A percentile compares a stretch with the other conserved stretches of the same genome.
phyloP scores from a whole-genome alignment of 1,140 invertebrate genomes.

The Zaprionus kolodkinae region DNA sequence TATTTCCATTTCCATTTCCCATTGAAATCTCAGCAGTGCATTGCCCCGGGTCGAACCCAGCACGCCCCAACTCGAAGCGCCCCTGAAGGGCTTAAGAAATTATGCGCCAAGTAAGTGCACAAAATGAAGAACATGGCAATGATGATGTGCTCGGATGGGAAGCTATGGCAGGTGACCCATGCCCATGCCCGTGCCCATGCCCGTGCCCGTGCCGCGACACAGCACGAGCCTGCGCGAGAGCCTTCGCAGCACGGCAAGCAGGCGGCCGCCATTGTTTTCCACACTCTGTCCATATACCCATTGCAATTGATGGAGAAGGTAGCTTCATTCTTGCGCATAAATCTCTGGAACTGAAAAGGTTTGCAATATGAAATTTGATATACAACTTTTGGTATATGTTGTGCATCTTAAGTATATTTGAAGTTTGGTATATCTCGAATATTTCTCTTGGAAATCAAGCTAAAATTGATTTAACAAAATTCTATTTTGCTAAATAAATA shows the following conservation, averaged over 20 bases:
- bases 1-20: neutral
- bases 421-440: no score
- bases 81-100: conserved; percentile 61
- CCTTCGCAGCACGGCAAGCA: neutral
- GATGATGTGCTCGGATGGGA: conserved; percentile 22
- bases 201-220: neutral
- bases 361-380: no score
- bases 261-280: neutral
- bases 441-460: no score
- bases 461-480: no score
- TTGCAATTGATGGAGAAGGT: neutral
- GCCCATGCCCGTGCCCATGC: neutral
- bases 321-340: no score
- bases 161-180: conserved; percentile 9
- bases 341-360: no score
- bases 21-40: conserved; percentile 8
- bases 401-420: no score
- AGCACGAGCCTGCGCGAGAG: conserved; percentile 7
- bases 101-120: conserved; percentile 77
- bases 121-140: conserved; percentile 60
- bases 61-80: neutral
- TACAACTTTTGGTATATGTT: no score
- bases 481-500: no score
- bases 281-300: neutral
- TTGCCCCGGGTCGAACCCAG: neutral